Conservation (phyloP, 2,113 vertebrate genomes). For the Haemorhous mexicanus region DNA sequence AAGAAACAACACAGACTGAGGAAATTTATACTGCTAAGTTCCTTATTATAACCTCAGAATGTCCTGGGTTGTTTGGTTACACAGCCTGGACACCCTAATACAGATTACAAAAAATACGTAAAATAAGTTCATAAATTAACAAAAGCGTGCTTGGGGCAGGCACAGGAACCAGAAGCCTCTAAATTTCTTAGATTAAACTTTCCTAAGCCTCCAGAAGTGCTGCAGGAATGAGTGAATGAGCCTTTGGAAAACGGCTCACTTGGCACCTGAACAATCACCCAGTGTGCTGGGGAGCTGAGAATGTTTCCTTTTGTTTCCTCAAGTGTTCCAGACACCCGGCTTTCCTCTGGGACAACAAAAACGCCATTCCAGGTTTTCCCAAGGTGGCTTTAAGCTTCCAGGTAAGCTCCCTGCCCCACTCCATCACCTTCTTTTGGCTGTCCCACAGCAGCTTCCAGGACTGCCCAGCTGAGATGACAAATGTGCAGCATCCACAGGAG, state of each 20-base stretch:
- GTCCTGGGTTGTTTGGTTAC: neutral
- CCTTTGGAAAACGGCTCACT: neutral
- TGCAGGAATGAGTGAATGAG: neutral
- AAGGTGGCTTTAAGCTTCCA: neutral
- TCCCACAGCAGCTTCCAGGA: neutral
- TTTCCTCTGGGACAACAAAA: neutral
- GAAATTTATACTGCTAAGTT: neutral
- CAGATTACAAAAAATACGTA: rapidly evolving
- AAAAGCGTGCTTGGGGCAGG: neutral
- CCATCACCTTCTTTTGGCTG: neutral
- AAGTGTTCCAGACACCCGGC: neutral
- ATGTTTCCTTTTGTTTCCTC: neutral
- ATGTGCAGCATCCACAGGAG: rapidly evolving
- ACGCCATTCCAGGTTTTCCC: neutral
- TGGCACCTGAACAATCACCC: neutral
- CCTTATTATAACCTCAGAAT: neutral
- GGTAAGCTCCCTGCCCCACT: neutral
- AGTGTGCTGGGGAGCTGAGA: neutral
- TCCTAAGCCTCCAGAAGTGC: neutral
- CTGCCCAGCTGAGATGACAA: neutral
- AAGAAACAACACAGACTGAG: neutral
- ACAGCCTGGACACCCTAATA: neutral
- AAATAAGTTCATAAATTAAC: neutral
- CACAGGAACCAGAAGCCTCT: neutral
- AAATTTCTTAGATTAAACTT: neutral